These are phyloP conservation scores for Campylomormyrus tamandua DNA, from an alignment of 2,113 vertebrate genomes.

Conservation along the genomic window DNA sequence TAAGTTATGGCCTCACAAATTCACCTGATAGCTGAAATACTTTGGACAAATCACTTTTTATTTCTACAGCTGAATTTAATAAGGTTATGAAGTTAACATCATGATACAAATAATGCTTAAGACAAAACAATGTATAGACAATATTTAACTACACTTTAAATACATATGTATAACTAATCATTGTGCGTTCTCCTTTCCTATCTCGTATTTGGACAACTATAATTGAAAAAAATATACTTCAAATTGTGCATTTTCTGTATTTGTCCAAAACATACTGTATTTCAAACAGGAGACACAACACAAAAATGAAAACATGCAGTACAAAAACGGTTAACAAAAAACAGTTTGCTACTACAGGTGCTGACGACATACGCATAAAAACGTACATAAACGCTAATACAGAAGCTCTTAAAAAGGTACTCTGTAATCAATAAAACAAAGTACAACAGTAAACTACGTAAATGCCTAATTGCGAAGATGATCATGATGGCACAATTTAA, in stretches of 20 bases:
- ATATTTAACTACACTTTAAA: background rate
- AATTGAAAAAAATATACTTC: background rate
- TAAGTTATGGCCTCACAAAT: background rate
- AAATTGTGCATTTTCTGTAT: background rate
- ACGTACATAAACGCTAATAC: background rate
- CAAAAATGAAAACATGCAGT: background rate
- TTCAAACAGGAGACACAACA: background rate
- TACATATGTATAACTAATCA: background rate
- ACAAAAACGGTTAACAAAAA: background rate
- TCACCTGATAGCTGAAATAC: background rate
- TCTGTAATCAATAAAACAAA: background rate
- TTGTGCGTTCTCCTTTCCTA: background rate
- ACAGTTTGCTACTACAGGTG: background rate
- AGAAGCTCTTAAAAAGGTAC: background rate
- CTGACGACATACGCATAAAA: background rate
- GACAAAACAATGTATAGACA: background rate
- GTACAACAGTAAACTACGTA: background rate
- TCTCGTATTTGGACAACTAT: background rate
- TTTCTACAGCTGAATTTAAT: background rate
- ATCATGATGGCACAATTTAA: background rate
- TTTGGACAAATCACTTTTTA: constrained; percentile 1
- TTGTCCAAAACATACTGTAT: background rate
- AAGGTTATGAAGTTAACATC: background rate
- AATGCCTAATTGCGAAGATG: background rate
- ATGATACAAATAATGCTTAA: background rate